A percentile compares a stretch with the other conserved stretches of the same genome.
These are phyloP conservation scores for Eupithecia vulgata DNA, from an alignment of 2,888 invertebrate species.

Conservation along the genomic window DNA sequence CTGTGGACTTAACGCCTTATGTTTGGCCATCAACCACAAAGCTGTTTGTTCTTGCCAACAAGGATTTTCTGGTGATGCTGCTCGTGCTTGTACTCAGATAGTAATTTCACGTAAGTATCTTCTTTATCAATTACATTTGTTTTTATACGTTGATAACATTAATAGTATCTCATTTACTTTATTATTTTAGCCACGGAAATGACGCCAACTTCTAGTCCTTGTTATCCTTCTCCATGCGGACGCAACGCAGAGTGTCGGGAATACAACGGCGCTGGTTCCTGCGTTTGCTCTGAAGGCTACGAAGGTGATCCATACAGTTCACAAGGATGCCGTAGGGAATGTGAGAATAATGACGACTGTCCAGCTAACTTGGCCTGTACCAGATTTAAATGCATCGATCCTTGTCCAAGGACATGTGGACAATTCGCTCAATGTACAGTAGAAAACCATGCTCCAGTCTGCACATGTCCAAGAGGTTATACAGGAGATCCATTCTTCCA, in stretches of 20 bases:
- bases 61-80: conserved; percentile 92
- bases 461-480: conserved; percentile 89
- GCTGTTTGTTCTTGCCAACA: conserved; percentile 92
- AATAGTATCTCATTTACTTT: conserved; percentile 10
- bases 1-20: conserved; percentile 92
- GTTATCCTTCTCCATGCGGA: conserved; percentile 93
- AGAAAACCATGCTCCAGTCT: conserved; percentile 90
- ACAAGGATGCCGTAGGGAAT: conserved; percentile 89
- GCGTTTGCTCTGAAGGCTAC: conserved; percentile 90
- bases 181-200: conserved; percentile 82
- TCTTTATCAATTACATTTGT: not conserved
- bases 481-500: conserved; percentile 93
- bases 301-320: conserved; percentile 92
- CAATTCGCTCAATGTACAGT: conserved; percentile 90
- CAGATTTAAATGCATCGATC: conserved; percentile 92
- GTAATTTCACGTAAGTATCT: conserved; percentile 70
- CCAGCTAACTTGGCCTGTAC: conserved; percentile 89
- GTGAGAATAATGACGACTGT: conserved; percentile 91
- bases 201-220: conserved; percentile 88
- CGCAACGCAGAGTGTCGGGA: conserved; percentile 93
- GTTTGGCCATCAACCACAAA: conserved; percentile 92
- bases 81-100: conserved; percentile 86
- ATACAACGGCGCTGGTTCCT: conserved; percentile 93
- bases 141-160: not conserved
- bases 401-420: conserved; percentile 93